A percentile compares a stretch with the other conserved stretches of the same genome.
Evolutionary conservation across 2,888 invertebrate genomes (phyloP).

Genomic region (Ennomos quercinarius): DNA sequence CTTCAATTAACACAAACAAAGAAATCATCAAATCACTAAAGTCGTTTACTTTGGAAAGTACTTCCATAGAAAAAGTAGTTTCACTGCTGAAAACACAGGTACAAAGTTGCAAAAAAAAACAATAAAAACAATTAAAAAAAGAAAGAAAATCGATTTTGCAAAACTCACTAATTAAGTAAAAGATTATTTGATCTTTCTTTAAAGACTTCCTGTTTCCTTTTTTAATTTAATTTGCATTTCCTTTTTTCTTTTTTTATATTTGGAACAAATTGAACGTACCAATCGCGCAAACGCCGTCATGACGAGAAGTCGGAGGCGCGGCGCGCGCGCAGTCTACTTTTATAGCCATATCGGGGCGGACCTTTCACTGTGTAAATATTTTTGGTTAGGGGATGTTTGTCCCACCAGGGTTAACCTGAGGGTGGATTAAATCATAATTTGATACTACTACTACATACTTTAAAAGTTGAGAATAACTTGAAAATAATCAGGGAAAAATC

Average conservation of each 20-base stretch:
- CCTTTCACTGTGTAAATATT: slow-evolving; percentile 73
- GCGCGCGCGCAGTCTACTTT: slow-evolving; percentile 67
- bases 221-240: slow-evolving; percentile 1
- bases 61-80: slow-evolving; percentile 17
- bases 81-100: slow-evolving; percentile 15
- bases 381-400: slow-evolving; percentile 57
- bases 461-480: not conserved
- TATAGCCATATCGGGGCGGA: slow-evolving; percentile 67
- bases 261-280: slow-evolving; percentile 68
- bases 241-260: slow-evolving; percentile 42
- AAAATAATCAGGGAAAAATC: not conserved
- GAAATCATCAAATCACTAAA: slow-evolving; percentile 49
- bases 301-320: slow-evolving; percentile 77
- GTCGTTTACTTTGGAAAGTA: slow-evolving; percentile 47
- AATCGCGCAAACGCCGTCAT: slow-evolving; percentile 76
- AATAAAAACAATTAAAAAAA: slow-evolving; percentile 3
- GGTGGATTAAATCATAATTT: not conserved
- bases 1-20: slow-evolving; percentile 54
- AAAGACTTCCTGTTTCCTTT: slow-evolving; percentile 11
- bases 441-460: too few relatives aligned
- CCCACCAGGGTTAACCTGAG: slow-evolving; percentile 4
- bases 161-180: not conserved
- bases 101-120: slow-evolving; percentile 4
- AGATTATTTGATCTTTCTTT: not conserved
- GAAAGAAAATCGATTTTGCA: slow-evolving; percentile 3